Evolutionary conservation across 1,140 invertebrate species (phyloP).

Genomic region (Bombus terrestris): DNA sequence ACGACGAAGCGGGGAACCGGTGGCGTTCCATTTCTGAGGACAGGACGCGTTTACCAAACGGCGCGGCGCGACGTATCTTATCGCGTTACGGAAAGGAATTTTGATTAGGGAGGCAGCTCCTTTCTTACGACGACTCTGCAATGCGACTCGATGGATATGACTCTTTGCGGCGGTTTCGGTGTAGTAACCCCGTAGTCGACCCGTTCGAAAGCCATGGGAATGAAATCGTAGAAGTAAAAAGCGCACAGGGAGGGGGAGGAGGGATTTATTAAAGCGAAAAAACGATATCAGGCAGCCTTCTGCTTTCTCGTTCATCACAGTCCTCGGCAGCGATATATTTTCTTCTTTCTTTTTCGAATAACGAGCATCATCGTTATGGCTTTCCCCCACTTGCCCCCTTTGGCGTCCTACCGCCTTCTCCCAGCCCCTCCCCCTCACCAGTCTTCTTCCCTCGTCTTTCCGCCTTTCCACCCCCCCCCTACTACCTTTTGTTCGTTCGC

Average conservation of each 20-base stretch:
- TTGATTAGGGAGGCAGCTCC: conserved; percentile 58
- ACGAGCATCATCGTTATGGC: conserved; percentile 63
- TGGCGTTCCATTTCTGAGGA: background rate
- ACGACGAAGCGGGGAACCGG: background rate
- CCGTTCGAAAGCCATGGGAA: conserved; percentile 33
- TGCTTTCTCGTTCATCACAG: conserved; percentile 45
- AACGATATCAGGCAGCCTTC: conserved; percentile 60
- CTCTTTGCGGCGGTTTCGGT: background rate
- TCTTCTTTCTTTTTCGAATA: conserved; percentile 54
- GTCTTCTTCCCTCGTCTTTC: conserved; percentile 19
- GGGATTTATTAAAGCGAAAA: conserved; percentile 67
- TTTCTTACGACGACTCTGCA: conserved; percentile 23
- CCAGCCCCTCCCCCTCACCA: background rate
- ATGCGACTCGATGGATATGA: conserved; percentile 18
- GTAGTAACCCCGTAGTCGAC: background rate
- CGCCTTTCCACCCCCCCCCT: conserved; percentile 22
- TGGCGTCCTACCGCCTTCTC: conserved; percentile 3
- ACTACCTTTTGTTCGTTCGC: conserved; percentile 54
- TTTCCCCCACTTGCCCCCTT: conserved; percentile 7
- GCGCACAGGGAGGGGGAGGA: background rate
- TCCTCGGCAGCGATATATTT: conserved; percentile 47
- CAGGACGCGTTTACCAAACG: conserved; percentile 38
- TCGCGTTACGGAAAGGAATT: conserved; percentile 63
- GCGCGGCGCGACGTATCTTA: conserved; percentile 55
- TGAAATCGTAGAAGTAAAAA: conserved; percentile 41